Percentiles rank a stretch among this genome's conserved stretches.
phyloP scores from a whole-genome alignment of 1,140 invertebrate genomes.

The Apis cerana region DNA sequence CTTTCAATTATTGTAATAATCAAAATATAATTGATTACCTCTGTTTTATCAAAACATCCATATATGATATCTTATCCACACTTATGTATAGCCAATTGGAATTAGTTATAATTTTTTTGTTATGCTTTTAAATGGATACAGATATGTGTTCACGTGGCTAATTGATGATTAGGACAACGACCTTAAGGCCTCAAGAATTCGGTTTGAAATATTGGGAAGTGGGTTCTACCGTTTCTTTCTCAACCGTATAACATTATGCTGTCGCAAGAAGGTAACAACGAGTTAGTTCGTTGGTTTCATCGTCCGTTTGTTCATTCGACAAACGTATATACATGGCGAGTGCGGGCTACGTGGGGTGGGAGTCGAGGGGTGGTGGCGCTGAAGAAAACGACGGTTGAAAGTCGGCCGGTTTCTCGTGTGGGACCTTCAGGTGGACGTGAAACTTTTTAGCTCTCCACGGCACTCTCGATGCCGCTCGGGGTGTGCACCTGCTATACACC shows the following conservation, averaged over 20 bases:
- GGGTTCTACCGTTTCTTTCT: not conserved
- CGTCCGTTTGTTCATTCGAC: not conserved
- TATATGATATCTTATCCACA: no score
- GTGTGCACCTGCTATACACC: conserved; percentile 77
- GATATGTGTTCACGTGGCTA: no score
- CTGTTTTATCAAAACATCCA: no score
- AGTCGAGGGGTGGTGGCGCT: conserved; percentile 47
- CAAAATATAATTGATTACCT: no score
- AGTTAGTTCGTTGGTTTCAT: not conserved
- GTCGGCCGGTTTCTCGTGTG: conserved; percentile 69
- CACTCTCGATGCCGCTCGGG: conserved; percentile 59
- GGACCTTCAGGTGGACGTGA: conserved; percentile 74
- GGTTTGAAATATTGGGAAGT: no score
- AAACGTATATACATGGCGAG: not conserved
- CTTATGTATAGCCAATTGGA: no score
- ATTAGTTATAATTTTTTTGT: no score
- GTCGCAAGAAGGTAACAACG: conserved; percentile 23
- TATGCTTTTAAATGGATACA: no score
- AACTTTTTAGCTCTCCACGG: conserved; percentile 69
- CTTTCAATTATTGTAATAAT: no score
- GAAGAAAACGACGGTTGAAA: conserved; percentile 70
- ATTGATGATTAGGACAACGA: no score
- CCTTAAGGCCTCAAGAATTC: no score
- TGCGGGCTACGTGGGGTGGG: conserved; percentile 49
- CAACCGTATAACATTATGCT: conserved; percentile 33